Base-by-base conservation (phyloP, 2,888 invertebrate species). In the Nipponacmea schrenckii region DNA sequence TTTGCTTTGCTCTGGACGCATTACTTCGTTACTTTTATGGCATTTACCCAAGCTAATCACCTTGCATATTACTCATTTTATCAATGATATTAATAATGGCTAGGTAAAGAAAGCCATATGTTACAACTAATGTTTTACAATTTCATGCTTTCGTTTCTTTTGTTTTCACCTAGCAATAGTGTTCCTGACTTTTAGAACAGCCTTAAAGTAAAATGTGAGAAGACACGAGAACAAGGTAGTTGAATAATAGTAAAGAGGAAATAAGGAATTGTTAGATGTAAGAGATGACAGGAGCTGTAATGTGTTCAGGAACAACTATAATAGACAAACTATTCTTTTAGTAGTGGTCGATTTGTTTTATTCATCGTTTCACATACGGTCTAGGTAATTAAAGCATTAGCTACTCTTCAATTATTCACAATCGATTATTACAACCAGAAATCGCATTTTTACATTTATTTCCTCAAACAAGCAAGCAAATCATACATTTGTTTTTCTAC, bases 391-490 rank as follows among this genome's bases (percentile, higher is more conserved):
- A 56, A 56, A 56, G 20, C 56, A 56, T 56, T 56, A 56, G 56
- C 56, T 56, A 56, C 56, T 56, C 56, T 20, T 24, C 24, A 56
- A 20, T 12, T 56, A 56, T 56, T 56, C 56, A 56, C 56, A 56
- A 56, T 56, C 56, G 24, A 56, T 56, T 24, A 20, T 2, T 24
- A 56, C 20, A 24, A 56, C 56, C 56, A 56, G 56, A 56, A 56
- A 56, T 56, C 56, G 20, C 56, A 56, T 56, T 56, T 56, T 56
- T 56, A 20, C 56, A 56, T 56, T 56, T 56, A 56, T 56, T 56
- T 56, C 56, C 56, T 56, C 56, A 56, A 56, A 56, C 56, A 56
- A 56, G 56, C 56, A 56, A 56, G 56, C 56, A 56, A 56, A 56
- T 56, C 56, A 56, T 56, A 56, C 20, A 56, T 56, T 56, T 56